These are phyloP conservation scores for Ictidomys tridecemlineatus DNA, from an alignment of 2,113 vertebrate species.

Conservation along the genomic window DNA sequence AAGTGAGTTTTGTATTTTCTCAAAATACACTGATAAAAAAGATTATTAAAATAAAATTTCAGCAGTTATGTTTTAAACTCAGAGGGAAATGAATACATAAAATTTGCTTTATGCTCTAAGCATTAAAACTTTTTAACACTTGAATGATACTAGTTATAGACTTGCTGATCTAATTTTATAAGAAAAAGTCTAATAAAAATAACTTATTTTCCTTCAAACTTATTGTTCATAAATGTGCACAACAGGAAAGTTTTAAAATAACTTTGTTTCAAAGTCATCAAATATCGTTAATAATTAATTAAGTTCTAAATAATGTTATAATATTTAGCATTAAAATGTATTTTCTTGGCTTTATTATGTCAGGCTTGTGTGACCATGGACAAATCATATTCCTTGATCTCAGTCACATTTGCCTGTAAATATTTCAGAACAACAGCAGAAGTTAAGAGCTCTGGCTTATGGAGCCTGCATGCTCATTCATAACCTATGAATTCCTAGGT, in stretches of 20 bases:
- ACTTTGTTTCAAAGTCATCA: background rate
- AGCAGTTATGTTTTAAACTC: background rate
- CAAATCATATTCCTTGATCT: background rate
- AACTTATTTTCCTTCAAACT: background rate
- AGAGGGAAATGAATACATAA: background rate
- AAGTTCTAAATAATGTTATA: background rate
- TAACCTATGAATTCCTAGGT: background rate
- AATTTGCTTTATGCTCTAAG: background rate
- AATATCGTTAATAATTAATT: background rate
- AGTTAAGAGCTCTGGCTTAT: background rate
- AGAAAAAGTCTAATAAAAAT: background rate
- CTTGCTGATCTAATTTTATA: background rate
- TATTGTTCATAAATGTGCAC: background rate
- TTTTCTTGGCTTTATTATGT: background rate
- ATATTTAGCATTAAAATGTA: background rate
- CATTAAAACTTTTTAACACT: background rate
- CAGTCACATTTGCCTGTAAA: background rate
- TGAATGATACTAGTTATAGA: background rate
- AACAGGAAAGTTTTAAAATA: background rate
- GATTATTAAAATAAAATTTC: background rate
- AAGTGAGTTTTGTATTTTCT: background rate
- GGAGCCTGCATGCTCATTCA: background rate
- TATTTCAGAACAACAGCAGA: background rate
- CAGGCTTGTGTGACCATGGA: background rate
- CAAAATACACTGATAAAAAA: slow-evolving; percentile 3